phyloP scores from a whole-genome alignment of 2,888 invertebrate genomes.

The Polietes domitor region DNA sequence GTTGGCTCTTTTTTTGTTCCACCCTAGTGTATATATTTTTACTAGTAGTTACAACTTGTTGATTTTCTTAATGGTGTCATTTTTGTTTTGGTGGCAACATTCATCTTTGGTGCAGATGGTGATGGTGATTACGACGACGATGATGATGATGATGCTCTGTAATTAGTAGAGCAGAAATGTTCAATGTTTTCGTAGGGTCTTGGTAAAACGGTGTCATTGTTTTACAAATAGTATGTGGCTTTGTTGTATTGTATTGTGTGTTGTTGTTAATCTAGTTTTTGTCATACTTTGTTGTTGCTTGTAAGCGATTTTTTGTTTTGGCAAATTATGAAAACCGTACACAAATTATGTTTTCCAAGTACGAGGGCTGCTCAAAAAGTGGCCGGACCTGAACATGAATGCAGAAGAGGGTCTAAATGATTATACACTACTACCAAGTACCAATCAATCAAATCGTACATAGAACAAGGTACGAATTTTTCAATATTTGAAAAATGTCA shows the following conservation, averaged over 20 bases:
- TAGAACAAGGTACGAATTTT: too few relatives aligned
- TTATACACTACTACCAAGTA: too few relatives aligned
- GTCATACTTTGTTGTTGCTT: not conserved
- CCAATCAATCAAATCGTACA: too few relatives aligned
- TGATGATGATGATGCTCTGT: not conserved
- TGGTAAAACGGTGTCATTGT: not conserved
- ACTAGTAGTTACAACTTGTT: not conserved
- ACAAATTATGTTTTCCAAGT: not conserved
- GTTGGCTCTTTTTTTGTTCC: too few relatives aligned
- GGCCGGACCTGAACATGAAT: too few relatives aligned
- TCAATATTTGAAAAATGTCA: too few relatives aligned
- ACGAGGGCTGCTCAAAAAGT: too few relatives aligned
- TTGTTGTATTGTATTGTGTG: not conserved
- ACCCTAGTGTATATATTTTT: not conserved
- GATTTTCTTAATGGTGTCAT: slow-evolving; percentile 4
- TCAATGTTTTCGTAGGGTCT: slow-evolving; percentile 4
- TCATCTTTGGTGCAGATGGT: not conserved
- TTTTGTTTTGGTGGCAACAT: not conserved
- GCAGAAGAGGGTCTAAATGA: too few relatives aligned
- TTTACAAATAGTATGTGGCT: slow-evolving; percentile 11
- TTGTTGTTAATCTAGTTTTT: not conserved
- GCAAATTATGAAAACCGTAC: not conserved
- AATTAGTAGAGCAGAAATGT: slow-evolving; percentile 18
- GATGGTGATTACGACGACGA: not conserved
- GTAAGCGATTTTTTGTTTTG: not conserved